Conservation (phyloP, 2,113 vertebrate genomes). For the Indicator maculatus region DNA sequence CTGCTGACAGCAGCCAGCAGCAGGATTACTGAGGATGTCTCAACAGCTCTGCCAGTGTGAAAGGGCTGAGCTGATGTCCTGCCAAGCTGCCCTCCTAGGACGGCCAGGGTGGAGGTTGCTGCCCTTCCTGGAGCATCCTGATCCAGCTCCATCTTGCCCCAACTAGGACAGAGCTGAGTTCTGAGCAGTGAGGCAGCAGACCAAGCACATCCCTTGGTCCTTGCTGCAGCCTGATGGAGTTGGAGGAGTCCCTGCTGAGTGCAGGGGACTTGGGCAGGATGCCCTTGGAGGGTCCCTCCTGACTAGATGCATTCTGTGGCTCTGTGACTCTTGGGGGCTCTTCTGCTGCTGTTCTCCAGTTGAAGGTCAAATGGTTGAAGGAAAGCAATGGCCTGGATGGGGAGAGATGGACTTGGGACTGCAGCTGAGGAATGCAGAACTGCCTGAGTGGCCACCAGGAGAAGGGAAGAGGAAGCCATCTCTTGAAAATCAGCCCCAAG, state of each 20-base stretch:
- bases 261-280: no score
- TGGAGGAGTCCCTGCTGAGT: no score
- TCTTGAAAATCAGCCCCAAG: background rate
- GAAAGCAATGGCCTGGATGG: background rate
- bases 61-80: background rate
- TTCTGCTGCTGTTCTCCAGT: background rate
- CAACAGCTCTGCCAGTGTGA: background rate
- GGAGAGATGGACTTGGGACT: background rate
- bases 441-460: background rate
- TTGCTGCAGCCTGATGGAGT: background rate
- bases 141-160: background rate
- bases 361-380: background rate
- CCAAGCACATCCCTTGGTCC: background rate
- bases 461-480: background rate
- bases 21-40: background rate
- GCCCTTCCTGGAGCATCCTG: background rate
- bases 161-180: background rate
- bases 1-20: constrained; percentile 7
- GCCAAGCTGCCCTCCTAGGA: background rate
- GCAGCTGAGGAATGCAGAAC: background rate
- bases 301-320: no score
- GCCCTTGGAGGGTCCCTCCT: no score
- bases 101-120: background rate
- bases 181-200: background rate
- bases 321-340: background rate